Conservation (phyloP, 2,113 vertebrate genomes). For the Tachysurus vachellii region DNA sequence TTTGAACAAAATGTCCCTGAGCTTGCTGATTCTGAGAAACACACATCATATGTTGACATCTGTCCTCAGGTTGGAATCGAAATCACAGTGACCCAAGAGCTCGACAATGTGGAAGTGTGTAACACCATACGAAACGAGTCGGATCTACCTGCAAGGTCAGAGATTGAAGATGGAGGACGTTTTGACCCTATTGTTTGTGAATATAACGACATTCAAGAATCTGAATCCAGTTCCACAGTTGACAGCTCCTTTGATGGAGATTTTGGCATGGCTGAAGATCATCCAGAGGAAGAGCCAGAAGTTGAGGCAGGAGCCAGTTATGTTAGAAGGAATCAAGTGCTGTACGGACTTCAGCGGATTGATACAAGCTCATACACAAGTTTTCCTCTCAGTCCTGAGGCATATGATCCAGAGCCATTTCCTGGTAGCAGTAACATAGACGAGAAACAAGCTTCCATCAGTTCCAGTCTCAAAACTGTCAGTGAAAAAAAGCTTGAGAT, state of each 20-base stretch:
- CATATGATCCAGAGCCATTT: conserved; percentile 31
- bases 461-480: background rate
- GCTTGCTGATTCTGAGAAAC: conserved; percentile 20
- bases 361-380: conserved; percentile 49
- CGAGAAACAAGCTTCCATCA: background rate
- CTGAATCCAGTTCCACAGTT: conserved; percentile 44
- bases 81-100: conserved; percentile 13
- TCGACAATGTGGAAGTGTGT: background rate
- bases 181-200: conserved; percentile 39
- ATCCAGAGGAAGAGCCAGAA: conserved; percentile 16
- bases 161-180: conserved; percentile 12
- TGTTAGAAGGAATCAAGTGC: conserved; percentile 30
- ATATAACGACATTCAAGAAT: conserved; percentile 5
- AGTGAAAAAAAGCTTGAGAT: conserved; percentile 29
- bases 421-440: background rate
- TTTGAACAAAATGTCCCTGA: conserved; percentile 25
- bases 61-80: conserved; percentile 20
- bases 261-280: conserved; percentile 24
- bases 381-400: conserved; percentile 52
- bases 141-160: background rate
- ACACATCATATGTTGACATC: background rate
- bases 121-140: background rate
- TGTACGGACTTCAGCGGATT: conserved; percentile 49
- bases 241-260: conserved; percentile 47
- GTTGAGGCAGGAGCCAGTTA: conserved; percentile 25